These are phyloP conservation scores for Ascidia mentula DNA, from an alignment of 23 tunicate species.

Conservation along the genomic window DNA sequence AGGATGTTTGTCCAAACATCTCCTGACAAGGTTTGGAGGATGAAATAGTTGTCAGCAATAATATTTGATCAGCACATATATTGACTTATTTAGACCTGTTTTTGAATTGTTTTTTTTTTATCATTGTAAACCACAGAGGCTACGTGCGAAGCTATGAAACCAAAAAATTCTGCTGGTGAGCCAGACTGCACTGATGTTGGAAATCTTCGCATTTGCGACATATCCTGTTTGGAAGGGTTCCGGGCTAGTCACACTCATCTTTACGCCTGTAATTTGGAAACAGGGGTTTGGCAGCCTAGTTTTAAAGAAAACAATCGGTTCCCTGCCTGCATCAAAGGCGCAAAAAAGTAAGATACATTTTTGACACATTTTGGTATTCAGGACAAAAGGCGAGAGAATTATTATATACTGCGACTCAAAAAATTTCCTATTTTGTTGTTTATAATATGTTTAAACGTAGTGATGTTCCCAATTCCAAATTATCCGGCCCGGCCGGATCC, in stretches of 20 bases:
- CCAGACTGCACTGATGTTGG: conserved; percentile 57
- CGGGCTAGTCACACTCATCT: conserved; percentile 52
- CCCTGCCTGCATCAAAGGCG: conserved; percentile 72
- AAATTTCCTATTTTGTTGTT: background rate
- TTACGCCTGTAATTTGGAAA: conserved; percentile 72
- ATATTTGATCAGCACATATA: too few species aligned
- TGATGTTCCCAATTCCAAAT: background rate
- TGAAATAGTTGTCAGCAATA: too few species aligned
- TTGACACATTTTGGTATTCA: too few species aligned
- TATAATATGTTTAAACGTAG: background rate
- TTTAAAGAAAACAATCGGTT: conserved; percentile 58
- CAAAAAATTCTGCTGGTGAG: conserved; percentile 27
- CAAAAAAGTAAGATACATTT: conserved; percentile 40
- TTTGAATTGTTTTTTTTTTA: background rate
- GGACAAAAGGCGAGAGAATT: too few species aligned
- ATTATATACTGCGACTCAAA: too few species aligned
- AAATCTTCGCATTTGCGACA: conserved; percentile 54
- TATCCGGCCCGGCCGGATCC: too few species aligned
- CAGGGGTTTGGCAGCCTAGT: conserved; percentile 87
- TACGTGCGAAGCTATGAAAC: conserved; percentile 61
- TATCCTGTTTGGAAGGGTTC: conserved; percentile 64
- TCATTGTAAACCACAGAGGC: conserved; percentile 43
- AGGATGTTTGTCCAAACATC: too few species aligned
- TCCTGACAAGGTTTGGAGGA: too few species aligned
- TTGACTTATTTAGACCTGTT: too few species aligned